phyloP scores from a whole-genome alignment of 2,888 invertebrate genomes.

The Hyposoter dolosus region DNA sequence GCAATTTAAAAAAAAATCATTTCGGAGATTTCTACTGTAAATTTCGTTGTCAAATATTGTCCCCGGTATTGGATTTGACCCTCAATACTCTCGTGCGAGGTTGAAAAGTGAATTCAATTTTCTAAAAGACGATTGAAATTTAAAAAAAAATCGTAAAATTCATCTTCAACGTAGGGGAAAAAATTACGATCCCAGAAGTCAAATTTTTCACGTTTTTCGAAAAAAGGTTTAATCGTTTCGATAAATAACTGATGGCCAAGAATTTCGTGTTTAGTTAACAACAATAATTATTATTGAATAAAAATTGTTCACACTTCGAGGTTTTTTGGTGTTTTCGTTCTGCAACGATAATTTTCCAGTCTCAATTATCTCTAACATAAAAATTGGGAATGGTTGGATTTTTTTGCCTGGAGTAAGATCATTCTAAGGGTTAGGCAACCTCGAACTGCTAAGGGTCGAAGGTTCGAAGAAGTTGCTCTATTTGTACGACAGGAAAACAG shows the following conservation, averaged over 20 bases:
- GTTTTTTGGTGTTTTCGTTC: background rate
- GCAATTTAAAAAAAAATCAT: background rate
- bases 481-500: slow-evolving; percentile 77
- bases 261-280: no score
- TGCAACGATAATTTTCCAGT: background rate
- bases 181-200: background rate
- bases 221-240: background rate
- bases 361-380: background rate
- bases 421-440: background rate
- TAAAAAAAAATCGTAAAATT: background rate
- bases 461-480: slow-evolving; percentile 74
- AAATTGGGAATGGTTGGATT: background rate
- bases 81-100: no score
- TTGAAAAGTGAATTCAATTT: no score
- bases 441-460: slow-evolving; percentile 57
- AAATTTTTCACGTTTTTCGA: background rate
- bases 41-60: background rate
- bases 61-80: no score
- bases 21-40: background rate
- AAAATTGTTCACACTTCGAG: no score
- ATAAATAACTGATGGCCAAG: background rate
- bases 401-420: background rate
- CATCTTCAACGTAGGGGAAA: background rate
- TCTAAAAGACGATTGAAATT: no score
- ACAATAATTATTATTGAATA: no score